These are phyloP conservation scores for Drosophila atripex DNA, from an alignment of 2,888 invertebrate genomes.

Conservation along the genomic window DNA sequence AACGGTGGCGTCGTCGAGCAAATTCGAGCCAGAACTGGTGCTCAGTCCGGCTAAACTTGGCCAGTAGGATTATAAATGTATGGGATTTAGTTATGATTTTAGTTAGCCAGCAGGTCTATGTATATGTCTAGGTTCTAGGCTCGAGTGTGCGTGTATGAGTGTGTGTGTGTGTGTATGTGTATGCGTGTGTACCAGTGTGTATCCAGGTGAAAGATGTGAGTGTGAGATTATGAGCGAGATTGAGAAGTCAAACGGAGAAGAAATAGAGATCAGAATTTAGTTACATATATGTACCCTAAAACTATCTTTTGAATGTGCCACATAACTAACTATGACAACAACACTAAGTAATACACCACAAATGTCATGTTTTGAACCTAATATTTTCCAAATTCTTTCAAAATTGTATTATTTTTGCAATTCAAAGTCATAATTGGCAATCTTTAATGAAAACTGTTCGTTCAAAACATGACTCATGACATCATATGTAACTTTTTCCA, in stretches of 20 bases:
- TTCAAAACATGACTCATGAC: constrained; percentile 30
- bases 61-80: constrained; percentile 67
- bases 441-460: constrained; percentile 2
- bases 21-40: constrained; percentile 83
- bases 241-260: constrained; percentile 11
- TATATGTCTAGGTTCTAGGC: constrained; percentile 47
- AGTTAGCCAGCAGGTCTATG: constrained; percentile 63
- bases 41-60: constrained; percentile 84
- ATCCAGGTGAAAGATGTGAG: constrained; percentile 20
- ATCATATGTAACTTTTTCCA: constrained; percentile 17
- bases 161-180: too few species aligned
- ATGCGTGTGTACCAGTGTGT: constrained; percentile 9
- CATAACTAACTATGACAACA: constrained; percentile 45
- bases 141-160: constrained; percentile 15
- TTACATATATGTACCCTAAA: constrained; percentile 27
- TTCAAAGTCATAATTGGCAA: constrained; percentile 12
- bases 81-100: constrained; percentile 61
- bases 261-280: constrained; percentile 5
- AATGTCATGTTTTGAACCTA: constrained; percentile 43
- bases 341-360: constrained; percentile 1
- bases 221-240: constrained; percentile 14
- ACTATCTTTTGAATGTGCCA: constrained; percentile 71
- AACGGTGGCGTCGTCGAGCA: constrained; percentile 52
- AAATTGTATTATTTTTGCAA: background rate
- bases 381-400: constrained; percentile 4